phyloP scores from a whole-genome alignment of 2,113 vertebrate species.

The human region GRCh38 chr6:56808501-56809000 shows the following conservation, averaged over 20 bases:
- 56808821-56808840: conserved; percentile 51
- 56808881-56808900: conserved; percentile 10
- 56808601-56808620: not conserved
- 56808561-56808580: conserved; percentile 35
- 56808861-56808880: conserved; percentile 41
- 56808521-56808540: not conserved
- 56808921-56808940: not conserved
- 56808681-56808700: not conserved
- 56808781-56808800: conserved; percentile 48
- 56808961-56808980: not conserved
- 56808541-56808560: conserved; percentile 26
- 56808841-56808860: conserved; percentile 5
- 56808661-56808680: not conserved
- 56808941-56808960: not conserved
- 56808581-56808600: not conserved
- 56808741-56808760: conserved; percentile 25
- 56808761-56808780: conserved; percentile 60
- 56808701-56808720: conserved; percentile 1
- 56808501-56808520: not conserved
- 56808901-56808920: not conserved
- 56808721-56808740: not conserved
- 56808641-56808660: not conserved
- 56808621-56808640: not conserved
- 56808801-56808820: conserved; percentile 66
- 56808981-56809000: not conserved